Evolutionary conservation across 2,888 invertebrate species (phyloP).

Genomic region (Phasia obesa): DNA sequence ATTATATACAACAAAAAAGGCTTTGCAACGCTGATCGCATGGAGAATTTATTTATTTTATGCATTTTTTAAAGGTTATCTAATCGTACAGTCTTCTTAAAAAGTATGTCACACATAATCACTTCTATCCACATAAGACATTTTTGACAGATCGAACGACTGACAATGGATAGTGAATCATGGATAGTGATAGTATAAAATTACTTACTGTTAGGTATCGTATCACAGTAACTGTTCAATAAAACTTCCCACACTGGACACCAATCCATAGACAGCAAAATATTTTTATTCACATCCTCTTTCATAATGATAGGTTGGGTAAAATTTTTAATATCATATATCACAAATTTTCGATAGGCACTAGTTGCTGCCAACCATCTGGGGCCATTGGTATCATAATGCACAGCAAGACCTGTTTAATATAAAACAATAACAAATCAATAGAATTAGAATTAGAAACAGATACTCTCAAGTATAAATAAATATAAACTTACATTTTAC

Average conservation of each 20-base stretch:
- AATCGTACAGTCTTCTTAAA: too few species aligned
- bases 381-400: constrained; percentile 79
- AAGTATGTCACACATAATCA: too few species aligned
- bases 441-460: neutral
- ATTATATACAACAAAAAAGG: too few species aligned
- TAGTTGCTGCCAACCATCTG: constrained; percentile 78
- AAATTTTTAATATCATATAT: constrained; percentile 78
- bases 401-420: constrained; percentile 76
- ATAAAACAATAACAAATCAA: constrained; percentile 18
- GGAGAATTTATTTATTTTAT: too few species aligned
- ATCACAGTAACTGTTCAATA: constrained; percentile 74
- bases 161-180: too few species aligned
- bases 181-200: neutral
- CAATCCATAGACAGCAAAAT: constrained; percentile 75
- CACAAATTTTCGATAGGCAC: constrained; percentile 72
- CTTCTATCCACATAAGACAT: too few species aligned
- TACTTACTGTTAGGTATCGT: constrained; percentile 75
- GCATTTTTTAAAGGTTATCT: too few species aligned
- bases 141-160: too few species aligned
- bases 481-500: constrained; percentile 83
- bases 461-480: neutral
- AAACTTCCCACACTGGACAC: constrained; percentile 79
- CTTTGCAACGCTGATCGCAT: too few species aligned
- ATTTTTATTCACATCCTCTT: constrained; percentile 73
- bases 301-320: constrained; percentile 73